Conservation (phyloP, 2,113 vertebrate species). For the Lophura nycthemera region DNA sequence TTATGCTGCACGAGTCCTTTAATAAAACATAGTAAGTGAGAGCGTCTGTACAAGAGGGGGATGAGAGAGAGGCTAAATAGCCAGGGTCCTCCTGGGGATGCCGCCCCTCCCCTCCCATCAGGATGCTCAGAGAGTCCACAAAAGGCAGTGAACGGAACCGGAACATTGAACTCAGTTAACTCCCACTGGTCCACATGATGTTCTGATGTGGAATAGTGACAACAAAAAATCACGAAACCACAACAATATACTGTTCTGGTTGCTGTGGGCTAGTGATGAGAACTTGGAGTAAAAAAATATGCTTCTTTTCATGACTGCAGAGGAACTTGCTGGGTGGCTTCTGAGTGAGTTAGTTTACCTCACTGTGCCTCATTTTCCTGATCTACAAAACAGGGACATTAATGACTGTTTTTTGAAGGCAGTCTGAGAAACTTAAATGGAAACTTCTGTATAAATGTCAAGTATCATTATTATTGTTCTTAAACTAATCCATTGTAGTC, state of each 20-base stretch:
- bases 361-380: conserved; percentile 36
- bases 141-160: no score
- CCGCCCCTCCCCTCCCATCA: no score
- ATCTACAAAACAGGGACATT: conserved; percentile 48
- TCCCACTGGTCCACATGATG: no score
- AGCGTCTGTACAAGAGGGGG: background rate
- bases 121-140: no score
- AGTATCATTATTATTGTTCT: conserved; percentile 64
- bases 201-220: no score
- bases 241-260: background rate
- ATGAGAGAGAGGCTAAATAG: background rate
- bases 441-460: conserved; percentile 71
- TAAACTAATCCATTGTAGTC: conserved; percentile 63
- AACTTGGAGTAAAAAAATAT: background rate
- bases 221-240: no score
- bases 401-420: conserved; percentile 53
- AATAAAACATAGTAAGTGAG: background rate
- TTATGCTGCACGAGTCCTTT: background rate
- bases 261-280: conserved; percentile 42
- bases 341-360: conserved; percentile 41
- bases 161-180: no score
- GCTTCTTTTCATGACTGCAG: conserved; percentile 26
- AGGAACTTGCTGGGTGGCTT: conserved; percentile 60
- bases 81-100: no score
- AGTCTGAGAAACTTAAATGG: conserved; percentile 55